Percentiles rank a stretch among this genome's conserved stretches.
Conservation (phyloP, 2,113 vertebrate genomes). For the Sciurus niger region DNA sequence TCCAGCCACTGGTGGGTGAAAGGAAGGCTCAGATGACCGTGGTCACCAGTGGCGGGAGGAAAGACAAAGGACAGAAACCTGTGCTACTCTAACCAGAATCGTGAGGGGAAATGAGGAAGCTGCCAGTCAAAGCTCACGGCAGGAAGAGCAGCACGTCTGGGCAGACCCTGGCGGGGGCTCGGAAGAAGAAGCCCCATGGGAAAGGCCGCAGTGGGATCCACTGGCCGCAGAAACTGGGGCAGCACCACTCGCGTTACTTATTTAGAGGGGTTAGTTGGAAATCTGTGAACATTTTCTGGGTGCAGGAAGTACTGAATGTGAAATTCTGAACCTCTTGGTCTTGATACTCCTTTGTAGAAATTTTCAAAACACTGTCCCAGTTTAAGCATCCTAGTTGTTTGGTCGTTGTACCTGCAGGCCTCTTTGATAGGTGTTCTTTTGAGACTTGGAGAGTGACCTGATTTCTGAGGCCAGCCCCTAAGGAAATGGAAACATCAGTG, state of each 20-base stretch:
- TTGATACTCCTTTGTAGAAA: background rate
- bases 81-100: background rate
- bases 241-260: background rate
- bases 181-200: background rate
- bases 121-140: background rate
- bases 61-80: background rate
- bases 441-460: background rate
- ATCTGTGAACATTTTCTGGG: background rate
- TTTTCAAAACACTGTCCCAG: conserved; percentile 22
- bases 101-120: background rate
- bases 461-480: background rate
- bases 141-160: background rate
- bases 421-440: conserved; percentile 30
- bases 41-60: background rate
- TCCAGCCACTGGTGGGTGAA: background rate
- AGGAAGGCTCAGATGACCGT: background rate
- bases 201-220: background rate
- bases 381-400: background rate
- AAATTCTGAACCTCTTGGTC: background rate
- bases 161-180: background rate
- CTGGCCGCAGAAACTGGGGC: background rate
- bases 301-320: background rate
- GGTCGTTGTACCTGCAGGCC: background rate
- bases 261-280: conserved; percentile 27
- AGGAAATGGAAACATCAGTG: background rate